Percentiles rank a stretch among this genome's conserved stretches.
phyloP scores from a whole-genome alignment of 2,888 invertebrate genomes.

The Myopa testacea region DNA sequence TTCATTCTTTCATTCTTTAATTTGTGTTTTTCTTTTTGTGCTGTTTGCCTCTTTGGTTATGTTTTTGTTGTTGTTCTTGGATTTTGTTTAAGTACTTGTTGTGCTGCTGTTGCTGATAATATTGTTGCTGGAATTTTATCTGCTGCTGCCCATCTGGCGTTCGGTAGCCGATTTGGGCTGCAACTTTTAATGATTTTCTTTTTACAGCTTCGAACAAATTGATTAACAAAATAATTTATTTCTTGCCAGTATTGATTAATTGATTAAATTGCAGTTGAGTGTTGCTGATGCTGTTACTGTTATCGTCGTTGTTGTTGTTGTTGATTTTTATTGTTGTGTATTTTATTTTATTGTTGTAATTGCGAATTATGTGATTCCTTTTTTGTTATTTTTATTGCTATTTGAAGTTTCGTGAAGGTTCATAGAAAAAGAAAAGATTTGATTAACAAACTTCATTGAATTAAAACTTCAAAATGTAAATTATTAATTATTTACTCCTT shows the following conservation, averaged over 20 bases:
- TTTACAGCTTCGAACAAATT: conserved; percentile 31
- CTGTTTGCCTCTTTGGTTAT: not conserved
- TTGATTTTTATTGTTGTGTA: conserved; percentile 4
- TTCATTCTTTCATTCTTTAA: not conserved
- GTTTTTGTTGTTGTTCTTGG: not conserved
- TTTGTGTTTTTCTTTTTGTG: not conserved
- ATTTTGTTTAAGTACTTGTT: not conserved
- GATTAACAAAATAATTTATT: conserved; percentile 49
- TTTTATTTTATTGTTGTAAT: not conserved
- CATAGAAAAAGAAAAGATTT: no score
- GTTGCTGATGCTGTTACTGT: not conserved
- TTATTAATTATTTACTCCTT: no score
- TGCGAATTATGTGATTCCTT: not conserved
- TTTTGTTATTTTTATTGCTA: not conserved
- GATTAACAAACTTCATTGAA: no score
- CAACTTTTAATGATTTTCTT: conserved; percentile 14
- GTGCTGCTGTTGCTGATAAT: conserved; percentile 8
- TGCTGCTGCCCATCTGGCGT: not conserved
- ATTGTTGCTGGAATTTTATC: conserved; percentile 21
- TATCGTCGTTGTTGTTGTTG: not conserved
- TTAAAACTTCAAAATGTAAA: no score
- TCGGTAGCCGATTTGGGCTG: conserved; percentile 19
- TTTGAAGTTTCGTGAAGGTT: no score
- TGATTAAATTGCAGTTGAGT: not conserved
- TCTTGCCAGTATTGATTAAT: conserved; percentile 45